Evolutionary conservation across 2,888 invertebrate genomes (phyloP).

Genomic region (Melanostoma mellinum): DNA sequence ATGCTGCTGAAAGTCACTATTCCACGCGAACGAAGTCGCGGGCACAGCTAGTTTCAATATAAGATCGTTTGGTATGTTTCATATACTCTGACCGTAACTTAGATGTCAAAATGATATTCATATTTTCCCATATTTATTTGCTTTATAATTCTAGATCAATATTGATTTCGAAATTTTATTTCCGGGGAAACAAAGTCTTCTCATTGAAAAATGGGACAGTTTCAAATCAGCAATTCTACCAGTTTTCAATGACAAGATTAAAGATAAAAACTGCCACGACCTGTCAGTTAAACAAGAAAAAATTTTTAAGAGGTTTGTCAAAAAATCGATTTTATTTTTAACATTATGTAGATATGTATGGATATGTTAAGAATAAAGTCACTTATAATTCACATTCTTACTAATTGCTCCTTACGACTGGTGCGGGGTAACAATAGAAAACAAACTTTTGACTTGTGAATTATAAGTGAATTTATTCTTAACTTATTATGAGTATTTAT

Average conservation of each 20-base stretch:
- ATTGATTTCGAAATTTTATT: conserved; percentile 14
- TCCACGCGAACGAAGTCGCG: too few relatives aligned
- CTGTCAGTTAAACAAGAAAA: conserved; percentile 7
- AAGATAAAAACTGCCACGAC: conserved; percentile 7
- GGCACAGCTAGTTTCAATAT: too few relatives aligned
- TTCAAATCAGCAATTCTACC: conserved; percentile 10
- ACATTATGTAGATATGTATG: not conserved
- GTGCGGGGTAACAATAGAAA: too few relatives aligned
- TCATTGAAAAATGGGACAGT: conserved; percentile 15
- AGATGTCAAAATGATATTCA: not conserved
- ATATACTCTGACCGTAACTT: too few relatives aligned
- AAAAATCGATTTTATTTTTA: not conserved
- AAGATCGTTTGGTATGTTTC: too few relatives aligned
- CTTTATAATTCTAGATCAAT: conserved; percentile 19
- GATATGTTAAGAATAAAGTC: too few relatives aligned
- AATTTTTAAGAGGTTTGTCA: conserved; percentile 6
- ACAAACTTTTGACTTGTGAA: too few relatives aligned
- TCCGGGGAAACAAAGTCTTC: conserved; percentile 5
- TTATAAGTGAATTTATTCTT: too few relatives aligned
- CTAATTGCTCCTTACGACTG: too few relatives aligned
- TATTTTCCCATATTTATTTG: conserved; percentile 1
- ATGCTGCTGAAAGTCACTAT: too few relatives aligned
- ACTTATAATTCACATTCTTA: too few relatives aligned
- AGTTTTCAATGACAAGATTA: conserved; percentile 12
- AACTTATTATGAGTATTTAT: too few relatives aligned